phyloP scores from a whole-genome alignment of 2,888 invertebrate genomes.

The Euspilapteryx auroguttella region DNA sequence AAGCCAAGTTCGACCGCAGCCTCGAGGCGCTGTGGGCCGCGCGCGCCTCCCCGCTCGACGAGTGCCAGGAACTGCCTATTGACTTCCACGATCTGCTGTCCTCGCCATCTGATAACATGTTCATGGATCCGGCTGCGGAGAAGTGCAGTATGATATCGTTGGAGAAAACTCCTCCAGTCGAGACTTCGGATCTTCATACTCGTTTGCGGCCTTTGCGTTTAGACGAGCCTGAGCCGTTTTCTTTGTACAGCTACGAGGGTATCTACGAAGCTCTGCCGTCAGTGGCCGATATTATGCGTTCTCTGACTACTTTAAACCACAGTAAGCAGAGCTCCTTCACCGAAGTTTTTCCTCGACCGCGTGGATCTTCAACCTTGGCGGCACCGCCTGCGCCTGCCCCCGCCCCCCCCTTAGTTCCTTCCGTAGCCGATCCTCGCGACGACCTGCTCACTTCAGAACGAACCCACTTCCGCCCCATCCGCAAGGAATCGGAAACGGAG shows the following conservation, averaged over 20 bases:
- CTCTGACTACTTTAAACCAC: conserved; percentile 63
- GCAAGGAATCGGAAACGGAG: conserved; percentile 42
- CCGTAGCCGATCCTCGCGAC: conserved; percentile 60
- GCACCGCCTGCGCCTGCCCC: conserved; percentile 10
- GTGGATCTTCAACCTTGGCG: conserved; percentile 34
- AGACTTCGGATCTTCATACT: conserved; percentile 14
- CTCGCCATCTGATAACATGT: conserved; percentile 56
- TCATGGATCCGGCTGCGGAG: conserved; percentile 36
- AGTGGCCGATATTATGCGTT: conserved; percentile 42
- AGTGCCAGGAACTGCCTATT: conserved; percentile 64
- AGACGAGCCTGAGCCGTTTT: conserved; percentile 24
- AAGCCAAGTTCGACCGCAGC: conserved; percentile 69
- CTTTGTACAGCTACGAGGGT: conserved; percentile 34
- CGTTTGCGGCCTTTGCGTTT: conserved; percentile 26
- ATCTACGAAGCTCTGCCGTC: conserved; percentile 34
- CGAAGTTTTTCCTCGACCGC: conserved; percentile 61
- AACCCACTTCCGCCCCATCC: conserved; percentile 85
- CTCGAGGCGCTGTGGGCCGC: conserved; percentile 69
- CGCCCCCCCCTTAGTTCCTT: conserved; percentile 58
- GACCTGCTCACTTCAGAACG: conserved; percentile 75
- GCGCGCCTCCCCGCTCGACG: conserved; percentile 50
- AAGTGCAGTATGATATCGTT: conserved; percentile 30
- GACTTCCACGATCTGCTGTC: conserved; percentile 62
- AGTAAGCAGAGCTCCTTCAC: conserved; percentile 64
- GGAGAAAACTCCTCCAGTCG: not conserved